Conservation (phyloP, 2,888 invertebrate genomes). For the Bellardia bayeri region DNA sequence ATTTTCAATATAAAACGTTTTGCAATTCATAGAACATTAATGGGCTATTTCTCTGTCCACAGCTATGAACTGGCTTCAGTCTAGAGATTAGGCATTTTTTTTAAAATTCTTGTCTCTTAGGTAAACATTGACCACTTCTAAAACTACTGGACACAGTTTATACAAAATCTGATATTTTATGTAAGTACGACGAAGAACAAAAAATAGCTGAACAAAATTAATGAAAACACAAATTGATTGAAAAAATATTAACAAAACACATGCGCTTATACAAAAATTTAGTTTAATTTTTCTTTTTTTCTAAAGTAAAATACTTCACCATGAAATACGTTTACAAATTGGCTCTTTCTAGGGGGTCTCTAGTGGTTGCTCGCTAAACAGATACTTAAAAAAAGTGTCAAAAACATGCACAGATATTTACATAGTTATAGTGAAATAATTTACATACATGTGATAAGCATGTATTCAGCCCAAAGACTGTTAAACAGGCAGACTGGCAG, state of each 20-base stretch:
- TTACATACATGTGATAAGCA: not conserved
- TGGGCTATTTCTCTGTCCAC: too few species aligned
- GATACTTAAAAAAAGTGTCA: conserved; percentile 58
- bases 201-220: conserved; percentile 15
- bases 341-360: conserved; percentile 61
- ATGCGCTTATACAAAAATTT: not conserved
- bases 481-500: conserved; percentile 12
- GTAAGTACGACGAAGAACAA: not conserved
- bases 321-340: conserved; percentile 53
- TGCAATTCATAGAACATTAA: too few species aligned
- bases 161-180: not conserved
- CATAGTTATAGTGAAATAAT: not conserved
- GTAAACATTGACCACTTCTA: too few species aligned
- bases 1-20: too few species aligned
- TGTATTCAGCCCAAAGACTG: conserved; percentile 7
- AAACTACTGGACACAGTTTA: too few species aligned
- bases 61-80: too few species aligned
- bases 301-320: conserved; percentile 35
- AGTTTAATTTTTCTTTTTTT: not conserved
- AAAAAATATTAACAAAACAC: conserved; percentile 24
- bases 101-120: too few species aligned
- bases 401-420: conserved; percentile 2
- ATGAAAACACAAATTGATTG: conserved; percentile 56
- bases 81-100: too few species aligned
- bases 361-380: conserved; percentile 32